phyloP scores from a whole-genome alignment of 2,797 vertebrate species.

The Ceyx erithaca region DNA sequence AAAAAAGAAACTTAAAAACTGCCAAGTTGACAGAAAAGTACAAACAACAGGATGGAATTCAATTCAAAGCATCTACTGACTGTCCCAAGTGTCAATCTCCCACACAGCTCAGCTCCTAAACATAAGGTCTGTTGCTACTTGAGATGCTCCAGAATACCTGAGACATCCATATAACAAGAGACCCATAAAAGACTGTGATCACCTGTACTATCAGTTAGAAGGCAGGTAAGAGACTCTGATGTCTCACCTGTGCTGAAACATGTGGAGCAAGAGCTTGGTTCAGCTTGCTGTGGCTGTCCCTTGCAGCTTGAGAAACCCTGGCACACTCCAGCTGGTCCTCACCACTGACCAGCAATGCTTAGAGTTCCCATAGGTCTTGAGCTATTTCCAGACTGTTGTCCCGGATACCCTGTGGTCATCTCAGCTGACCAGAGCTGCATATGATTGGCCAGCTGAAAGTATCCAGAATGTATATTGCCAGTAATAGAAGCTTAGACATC shows the following conservation, averaged over 20 bases:
- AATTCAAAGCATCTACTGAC: background rate
- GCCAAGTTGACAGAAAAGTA: background rate
- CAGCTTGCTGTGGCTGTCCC: background rate
- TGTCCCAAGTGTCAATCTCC: background rate
- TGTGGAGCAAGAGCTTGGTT: background rate
- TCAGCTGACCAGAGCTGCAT: background rate
- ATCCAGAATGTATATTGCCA: background rate
- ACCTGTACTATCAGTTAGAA: background rate
- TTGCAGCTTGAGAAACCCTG: background rate
- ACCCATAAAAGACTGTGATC: background rate
- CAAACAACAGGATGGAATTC: background rate
- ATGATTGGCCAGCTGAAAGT: background rate
- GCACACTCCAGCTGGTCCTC: background rate
- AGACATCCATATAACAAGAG: background rate
- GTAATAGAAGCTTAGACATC: background rate
- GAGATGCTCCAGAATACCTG: background rate
- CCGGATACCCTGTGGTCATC: background rate
- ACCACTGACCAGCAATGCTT: accelerated
- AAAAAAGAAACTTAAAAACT: background rate
- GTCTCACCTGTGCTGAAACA: background rate
- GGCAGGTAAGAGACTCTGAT: background rate
- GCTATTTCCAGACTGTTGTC: background rate
- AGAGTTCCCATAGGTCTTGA: background rate
- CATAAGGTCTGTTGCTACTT: background rate
- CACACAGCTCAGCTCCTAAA: background rate